Conservation (phyloP, 2,888 invertebrate genomes). For the Catocala fraxini region DNA sequence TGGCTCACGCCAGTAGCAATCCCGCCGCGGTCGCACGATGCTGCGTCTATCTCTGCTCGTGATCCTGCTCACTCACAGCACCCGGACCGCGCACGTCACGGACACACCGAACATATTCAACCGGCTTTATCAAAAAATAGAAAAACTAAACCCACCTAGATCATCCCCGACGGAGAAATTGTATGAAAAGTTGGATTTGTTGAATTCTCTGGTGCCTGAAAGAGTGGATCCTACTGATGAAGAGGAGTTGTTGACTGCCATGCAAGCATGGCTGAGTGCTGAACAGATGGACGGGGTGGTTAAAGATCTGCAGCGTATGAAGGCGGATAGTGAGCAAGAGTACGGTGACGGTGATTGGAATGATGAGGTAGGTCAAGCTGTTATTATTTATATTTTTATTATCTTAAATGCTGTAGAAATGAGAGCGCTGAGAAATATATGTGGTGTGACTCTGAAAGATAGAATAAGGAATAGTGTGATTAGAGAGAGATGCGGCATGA, state of each 20-base stretch:
- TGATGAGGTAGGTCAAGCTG: conserved; percentile 71
- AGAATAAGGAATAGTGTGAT: too few relatives aligned
- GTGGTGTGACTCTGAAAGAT: too few relatives aligned
- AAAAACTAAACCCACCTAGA: conserved; percentile 63
- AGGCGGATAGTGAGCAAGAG: conserved; percentile 61
- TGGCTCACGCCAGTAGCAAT: conserved; percentile 60
- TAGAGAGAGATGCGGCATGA: too few relatives aligned
- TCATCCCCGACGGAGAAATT: conserved; percentile 58
- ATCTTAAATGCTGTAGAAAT: too few relatives aligned
- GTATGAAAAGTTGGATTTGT: conserved; percentile 69
- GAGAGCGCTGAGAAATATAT: too few relatives aligned
- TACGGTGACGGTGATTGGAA: conserved; percentile 71
- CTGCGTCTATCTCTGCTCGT: conserved; percentile 66
- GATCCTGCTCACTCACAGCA: conserved; percentile 64
- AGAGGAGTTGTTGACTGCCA: conserved; percentile 71
- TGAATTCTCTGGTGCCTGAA: conserved; percentile 69
- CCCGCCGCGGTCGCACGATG: conserved; percentile 70
- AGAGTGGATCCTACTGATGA: conserved; percentile 67
- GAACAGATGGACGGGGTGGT: conserved; percentile 71
- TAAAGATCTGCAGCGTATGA: conserved; percentile 71
- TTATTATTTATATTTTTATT: too few relatives aligned
- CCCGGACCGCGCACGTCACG: conserved; percentile 70
- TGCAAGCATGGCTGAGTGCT: conserved; percentile 69
- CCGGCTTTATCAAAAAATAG: conserved; percentile 72
- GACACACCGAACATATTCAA: conserved; percentile 69